These are phyloP conservation scores for Gephyroberyx darwinii DNA, from an alignment of 2,797 vertebrate genomes.

Conservation along the genomic window DNA sequence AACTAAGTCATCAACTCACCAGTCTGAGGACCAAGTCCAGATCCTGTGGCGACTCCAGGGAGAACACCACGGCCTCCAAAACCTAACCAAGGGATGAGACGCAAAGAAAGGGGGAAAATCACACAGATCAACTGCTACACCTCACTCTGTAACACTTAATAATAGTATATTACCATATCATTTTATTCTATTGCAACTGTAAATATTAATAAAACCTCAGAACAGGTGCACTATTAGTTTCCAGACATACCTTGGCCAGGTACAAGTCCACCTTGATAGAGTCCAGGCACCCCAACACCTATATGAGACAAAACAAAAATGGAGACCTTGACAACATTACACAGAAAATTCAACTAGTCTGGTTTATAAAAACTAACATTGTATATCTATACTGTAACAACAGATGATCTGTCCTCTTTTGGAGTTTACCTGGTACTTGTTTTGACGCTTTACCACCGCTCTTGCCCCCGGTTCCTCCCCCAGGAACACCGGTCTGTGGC, in stretches of 20 bases:
- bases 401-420: neutral
- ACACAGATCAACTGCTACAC: too few species aligned
- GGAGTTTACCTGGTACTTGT: conserved; percentile 76
- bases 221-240: neutral
- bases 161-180: too few species aligned
- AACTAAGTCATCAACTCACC: conserved; percentile 72
- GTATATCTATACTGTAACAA: neutral
- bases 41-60: conserved; percentile 91
- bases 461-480: conserved; percentile 65
- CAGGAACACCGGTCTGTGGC: conserved; percentile 70
- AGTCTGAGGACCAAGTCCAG: conserved; percentile 89
- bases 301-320: conserved; percentile 30
- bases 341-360: neutral
- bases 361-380: neutral
- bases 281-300: conserved; percentile 93
- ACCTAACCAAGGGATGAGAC: conserved; percentile 60
- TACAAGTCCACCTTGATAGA: conserved; percentile 90
- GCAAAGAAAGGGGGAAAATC: neutral
- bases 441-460: conserved; percentile 72
- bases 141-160: too few species aligned
- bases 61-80: conserved; percentile 87
- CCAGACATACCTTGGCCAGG: conserved; percentile 86
- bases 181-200: too few species aligned
- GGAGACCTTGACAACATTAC: neutral
- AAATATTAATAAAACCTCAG: neutral